phyloP scores from a whole-genome alignment of 2,113 vertebrate species.

The Cyanoderma ruficeps region DNA sequence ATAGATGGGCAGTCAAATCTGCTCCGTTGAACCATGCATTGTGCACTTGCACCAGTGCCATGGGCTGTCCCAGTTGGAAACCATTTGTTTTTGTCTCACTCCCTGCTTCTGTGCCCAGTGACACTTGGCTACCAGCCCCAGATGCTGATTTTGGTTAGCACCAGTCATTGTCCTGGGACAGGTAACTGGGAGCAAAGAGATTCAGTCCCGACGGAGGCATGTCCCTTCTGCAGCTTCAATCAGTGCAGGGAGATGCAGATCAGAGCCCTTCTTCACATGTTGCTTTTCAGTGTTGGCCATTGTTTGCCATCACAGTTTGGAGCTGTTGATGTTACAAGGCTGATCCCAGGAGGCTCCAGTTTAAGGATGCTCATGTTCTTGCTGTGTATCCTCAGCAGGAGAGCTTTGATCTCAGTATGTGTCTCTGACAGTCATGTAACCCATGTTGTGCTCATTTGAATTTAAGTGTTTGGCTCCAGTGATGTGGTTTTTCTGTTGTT shows the following conservation, averaged over 20 bases:
- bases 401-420: slow-evolving; percentile 37
- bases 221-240: not conserved
- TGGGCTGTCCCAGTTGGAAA: not conserved
- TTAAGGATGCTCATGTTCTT: slow-evolving; percentile 56
- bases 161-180: not conserved
- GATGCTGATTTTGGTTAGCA: not conserved
- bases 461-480: slow-evolving; percentile 12
- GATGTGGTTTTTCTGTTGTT: slow-evolving; percentile 10
- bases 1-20: not conserved
- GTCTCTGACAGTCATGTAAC: slow-evolving; percentile 7
- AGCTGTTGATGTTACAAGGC: slow-evolving; percentile 21
- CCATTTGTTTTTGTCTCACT: accelerated
- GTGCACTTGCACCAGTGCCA: not conserved
- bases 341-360: not conserved
- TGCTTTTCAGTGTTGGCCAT: not conserved
- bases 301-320: slow-evolving; percentile 6
- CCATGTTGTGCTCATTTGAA: slow-evolving; percentile 14
- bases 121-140: not conserved
- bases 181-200: not conserved
- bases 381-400: slow-evolving; percentile 3
- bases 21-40: accelerated
- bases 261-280: not conserved
- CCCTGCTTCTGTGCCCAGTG: not conserved
- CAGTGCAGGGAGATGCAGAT: not conserved
- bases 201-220: not conserved